Evolutionary conservation across 1,140 invertebrate genomes (phyloP), one percentile per base, ranked within the genome.

Genomic region (Potamilus streckersoni): DNA sequence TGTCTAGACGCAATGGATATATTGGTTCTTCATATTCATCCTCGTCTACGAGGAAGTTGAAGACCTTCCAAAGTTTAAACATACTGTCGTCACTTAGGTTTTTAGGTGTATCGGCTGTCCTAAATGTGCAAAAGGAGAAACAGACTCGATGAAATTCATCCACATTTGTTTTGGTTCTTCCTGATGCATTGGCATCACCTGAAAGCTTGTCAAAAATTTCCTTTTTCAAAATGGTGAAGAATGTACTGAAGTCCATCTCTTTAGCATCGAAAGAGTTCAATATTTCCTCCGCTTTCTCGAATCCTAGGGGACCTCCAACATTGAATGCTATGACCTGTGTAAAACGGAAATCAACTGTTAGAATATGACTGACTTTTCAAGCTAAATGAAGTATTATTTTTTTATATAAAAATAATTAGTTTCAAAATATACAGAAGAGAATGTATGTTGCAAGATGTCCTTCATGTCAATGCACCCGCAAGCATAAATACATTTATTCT

Each of bases 281-380:
- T 12, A 73, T 56, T 61, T 72, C 75, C 27, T 77, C 75, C 6
- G 75, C 75, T 56, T 77, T 77, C 23, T 77, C 58, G 19, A 77
- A 62, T 8, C 75, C 75, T 16, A 72, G 20, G 14, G 67, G 38
- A 11, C 55, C n/a, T 8, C 75, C 75, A 60, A 77, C 62, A 17
- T 31, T 68, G 14, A 71, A 71, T 2, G 75, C 69, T 27, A 77
- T 69, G 17, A 77, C 75, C 75, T 77, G n/a, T 77, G n/a, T 8
- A 73, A 73, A 17, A 73, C n/a, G 11, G 20, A 20, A 16, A 56
- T 23, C 38, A 49, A 49, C 11, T 49, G 38, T 49, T 49, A 6
- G 4, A 49, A 49, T 11, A 8, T 49, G 38, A 49, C 11, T 6
- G 38, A 6, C 38, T 49, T 49, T 49, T 49, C 38, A 49, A 49